A percentile compares a stretch with the other conserved stretches of the same genome.
phyloP scores from a whole-genome alignment of 2,888 invertebrate genomes.

The Lingula anatina region DNA sequence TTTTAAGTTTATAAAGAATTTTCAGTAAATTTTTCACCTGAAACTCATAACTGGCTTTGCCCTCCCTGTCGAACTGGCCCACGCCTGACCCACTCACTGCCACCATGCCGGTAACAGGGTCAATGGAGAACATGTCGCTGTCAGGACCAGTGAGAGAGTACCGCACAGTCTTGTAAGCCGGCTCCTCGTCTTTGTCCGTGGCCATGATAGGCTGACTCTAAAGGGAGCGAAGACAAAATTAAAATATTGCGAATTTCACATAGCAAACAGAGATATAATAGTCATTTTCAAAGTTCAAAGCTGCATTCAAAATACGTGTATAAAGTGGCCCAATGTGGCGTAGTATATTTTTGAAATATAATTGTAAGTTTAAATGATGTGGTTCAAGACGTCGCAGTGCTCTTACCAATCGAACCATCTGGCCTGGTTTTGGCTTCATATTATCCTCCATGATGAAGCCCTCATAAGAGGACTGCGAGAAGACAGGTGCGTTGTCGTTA shows the following conservation, averaged over 20 bases:
- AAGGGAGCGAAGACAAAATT: neutral
- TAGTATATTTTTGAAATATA: no score
- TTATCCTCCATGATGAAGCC: conserved; percentile 12
- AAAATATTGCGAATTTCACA: no score
- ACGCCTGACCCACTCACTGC: neutral
- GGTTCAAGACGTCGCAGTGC: no score
- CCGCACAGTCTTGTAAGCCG: conserved; percentile 6
- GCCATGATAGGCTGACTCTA: conserved; percentile 12
- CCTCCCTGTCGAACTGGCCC: conserved; percentile 8
- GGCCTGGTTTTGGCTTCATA: conserved; percentile 2
- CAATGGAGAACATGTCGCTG: conserved; percentile 4
- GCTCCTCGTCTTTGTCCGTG: conserved; percentile 9
- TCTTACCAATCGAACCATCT: conserved; percentile 11
- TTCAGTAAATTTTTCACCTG: no score
- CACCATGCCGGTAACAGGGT: conserved; percentile 4
- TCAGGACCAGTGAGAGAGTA: conserved; percentile 3
- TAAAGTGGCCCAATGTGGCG: no score
- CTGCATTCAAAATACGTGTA: no score
- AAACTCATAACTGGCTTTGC: no score
- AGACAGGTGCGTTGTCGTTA: conserved; percentile 13
- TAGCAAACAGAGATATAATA: no score
- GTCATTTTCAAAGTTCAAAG: no score
- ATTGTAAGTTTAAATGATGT: no score
- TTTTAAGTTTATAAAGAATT: no score
- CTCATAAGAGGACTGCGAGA: conserved; percentile 6